These are phyloP conservation scores for Lasiurus borealis DNA, from an alignment of 2,113 vertebrate species.

Conservation along the genomic window DNA sequence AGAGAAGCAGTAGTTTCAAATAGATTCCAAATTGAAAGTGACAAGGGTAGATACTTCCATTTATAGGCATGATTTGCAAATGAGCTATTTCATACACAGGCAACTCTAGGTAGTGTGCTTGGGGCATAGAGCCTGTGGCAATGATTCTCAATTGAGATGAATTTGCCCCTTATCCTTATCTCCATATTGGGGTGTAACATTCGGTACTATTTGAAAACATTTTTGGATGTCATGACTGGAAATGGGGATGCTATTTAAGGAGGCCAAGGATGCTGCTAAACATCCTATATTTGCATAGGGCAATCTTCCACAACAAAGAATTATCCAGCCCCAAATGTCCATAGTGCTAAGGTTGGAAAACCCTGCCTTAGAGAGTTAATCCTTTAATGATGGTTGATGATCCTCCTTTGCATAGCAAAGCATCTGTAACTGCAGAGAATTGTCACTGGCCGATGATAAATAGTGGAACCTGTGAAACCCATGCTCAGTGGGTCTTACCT, in stretches of 20 bases:
- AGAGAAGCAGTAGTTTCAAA: conserved; percentile 40
- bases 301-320: neutral
- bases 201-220: neutral
- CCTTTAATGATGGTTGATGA: neutral
- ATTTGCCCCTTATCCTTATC: neutral
- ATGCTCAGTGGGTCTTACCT: neutral
- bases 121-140: neutral
- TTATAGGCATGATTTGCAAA: conserved; percentile 42
- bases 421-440: neutral
- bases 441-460: neutral
- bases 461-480: neutral
- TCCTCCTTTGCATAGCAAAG: neutral
- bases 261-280: neutral
- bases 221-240: neutral
- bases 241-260: neutral
- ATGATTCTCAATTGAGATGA: neutral
- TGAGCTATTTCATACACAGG: neutral
- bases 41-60: conserved; percentile 44
- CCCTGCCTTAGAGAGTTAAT: neutral
- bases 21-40: conserved; percentile 44
- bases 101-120: neutral
- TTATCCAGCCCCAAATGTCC: neutral
- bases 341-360: neutral
- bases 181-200: neutral
- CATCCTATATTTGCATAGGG: neutral